These are phyloP conservation scores for Oeneis ivallda DNA, from an alignment of 2,888 invertebrate genomes.

Conservation along the genomic window DNA sequence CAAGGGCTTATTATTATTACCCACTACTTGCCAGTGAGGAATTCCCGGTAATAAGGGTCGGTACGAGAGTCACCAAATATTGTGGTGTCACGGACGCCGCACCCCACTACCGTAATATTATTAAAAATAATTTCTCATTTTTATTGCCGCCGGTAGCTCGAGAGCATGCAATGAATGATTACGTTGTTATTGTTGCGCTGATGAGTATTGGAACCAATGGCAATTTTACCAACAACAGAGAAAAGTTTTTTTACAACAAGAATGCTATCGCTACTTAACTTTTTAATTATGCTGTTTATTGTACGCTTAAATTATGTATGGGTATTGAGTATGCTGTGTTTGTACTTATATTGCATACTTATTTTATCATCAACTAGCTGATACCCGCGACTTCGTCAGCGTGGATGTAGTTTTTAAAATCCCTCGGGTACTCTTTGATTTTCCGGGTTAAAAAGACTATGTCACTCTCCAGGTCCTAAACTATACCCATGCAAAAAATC, in stretches of 20 bases:
- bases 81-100: conserved; percentile 57
- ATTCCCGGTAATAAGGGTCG: conserved; percentile 67
- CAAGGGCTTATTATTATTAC: conserved; percentile 65
- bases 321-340: too few species aligned
- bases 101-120: conserved; percentile 62
- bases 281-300: neutral
- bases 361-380: too few species aligned
- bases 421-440: too few species aligned
- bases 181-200: conserved; percentile 43
- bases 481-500: too few species aligned
- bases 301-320: too few species aligned
- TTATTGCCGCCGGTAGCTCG: conserved; percentile 58
- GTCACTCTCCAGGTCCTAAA: too few species aligned
- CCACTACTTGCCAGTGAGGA: conserved; percentile 61
- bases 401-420: too few species aligned
- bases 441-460: too few species aligned
- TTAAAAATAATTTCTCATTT: conserved; percentile 83
- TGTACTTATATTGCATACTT: too few species aligned
- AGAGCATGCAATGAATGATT: conserved; percentile 60
- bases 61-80: conserved; percentile 64
- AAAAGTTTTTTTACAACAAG: neutral
- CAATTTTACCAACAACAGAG: conserved; percentile 6
- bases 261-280: neutral
- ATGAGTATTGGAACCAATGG: neutral
- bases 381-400: too few species aligned